A percentile compares a stretch with the other conserved stretches of the same genome.
Conservation (phyloP, 2,888 invertebrate species). For the Apodemia mormo region DNA sequence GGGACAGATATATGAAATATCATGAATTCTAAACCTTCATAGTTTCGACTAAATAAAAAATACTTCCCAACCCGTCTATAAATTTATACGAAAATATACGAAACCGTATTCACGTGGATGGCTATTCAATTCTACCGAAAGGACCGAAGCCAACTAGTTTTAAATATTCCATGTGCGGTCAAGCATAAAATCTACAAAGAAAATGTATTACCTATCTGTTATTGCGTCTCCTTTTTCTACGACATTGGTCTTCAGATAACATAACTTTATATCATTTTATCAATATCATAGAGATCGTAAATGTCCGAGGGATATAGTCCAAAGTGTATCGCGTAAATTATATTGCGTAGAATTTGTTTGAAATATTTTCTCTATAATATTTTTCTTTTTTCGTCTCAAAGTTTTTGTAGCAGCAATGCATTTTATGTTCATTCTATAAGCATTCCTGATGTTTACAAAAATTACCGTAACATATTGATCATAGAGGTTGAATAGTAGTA, state of each 20-base stretch:
- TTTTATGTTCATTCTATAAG: not conserved
- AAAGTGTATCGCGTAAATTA: constrained; percentile 27
- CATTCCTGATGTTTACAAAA: not conserved
- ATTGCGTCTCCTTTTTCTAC: constrained; percentile 68
- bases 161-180: constrained; percentile 80
- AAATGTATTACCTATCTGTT: constrained; percentile 77
- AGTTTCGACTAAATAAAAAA: constrained; percentile 32
- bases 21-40: constrained; percentile 5
- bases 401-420: not conserved
- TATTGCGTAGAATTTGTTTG: constrained; percentile 2
- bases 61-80: constrained; percentile 36
- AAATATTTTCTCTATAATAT: not conserved
- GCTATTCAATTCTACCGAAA: constrained; percentile 63
- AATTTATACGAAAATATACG: constrained; percentile 53
- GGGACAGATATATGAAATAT: constrained; percentile 12
- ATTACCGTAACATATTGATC: too few relatives aligned
- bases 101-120: constrained; percentile 62
- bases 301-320: constrained; percentile 29
- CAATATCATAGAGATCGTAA: constrained; percentile 33
- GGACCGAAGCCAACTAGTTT: constrained; percentile 63
- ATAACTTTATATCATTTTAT: constrained; percentile 28
- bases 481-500: too few relatives aligned
- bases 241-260: constrained; percentile 43
- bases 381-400: too few relatives aligned
- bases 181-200: constrained; percentile 78